These are phyloP conservation scores for Lagopus leucura DNA, from an alignment of 2,113 vertebrate genomes.

Conservation along the genomic window DNA sequence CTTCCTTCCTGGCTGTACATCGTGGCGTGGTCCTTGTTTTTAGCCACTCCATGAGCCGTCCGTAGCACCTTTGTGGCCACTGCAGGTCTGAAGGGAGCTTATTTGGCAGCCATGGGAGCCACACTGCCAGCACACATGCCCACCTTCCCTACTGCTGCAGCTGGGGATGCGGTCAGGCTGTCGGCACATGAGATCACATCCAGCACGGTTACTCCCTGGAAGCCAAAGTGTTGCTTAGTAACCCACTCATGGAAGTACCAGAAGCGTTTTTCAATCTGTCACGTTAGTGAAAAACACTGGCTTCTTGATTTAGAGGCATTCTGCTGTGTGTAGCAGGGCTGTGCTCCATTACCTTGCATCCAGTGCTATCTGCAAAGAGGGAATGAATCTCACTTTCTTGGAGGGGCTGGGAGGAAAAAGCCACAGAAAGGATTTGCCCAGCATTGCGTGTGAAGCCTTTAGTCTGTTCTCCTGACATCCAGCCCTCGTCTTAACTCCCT, in stretches of 20 bases:
- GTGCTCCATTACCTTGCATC: constrained; percentile 60
- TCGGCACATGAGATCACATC: constrained; percentile 41
- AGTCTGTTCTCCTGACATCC: constrained; percentile 31
- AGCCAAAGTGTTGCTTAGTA: constrained; percentile 74
- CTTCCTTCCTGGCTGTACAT: accelerated
- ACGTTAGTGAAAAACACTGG: constrained; percentile 42
- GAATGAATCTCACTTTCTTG: neutral
- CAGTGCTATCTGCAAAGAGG: neutral
- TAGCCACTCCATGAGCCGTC: accelerated
- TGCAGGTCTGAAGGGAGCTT: neutral
- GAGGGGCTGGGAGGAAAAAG: neutral
- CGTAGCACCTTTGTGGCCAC: neutral
- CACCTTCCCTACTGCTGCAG: constrained; percentile 31
- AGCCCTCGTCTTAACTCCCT: constrained; percentile 9
- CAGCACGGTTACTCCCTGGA: constrained; percentile 63
- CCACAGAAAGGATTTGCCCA: neutral
- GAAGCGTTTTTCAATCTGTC: constrained; percentile 73
- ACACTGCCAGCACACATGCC: neutral
- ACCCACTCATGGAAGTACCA: constrained; percentile 68
- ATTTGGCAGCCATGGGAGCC: neutral
- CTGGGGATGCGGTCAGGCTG: constrained; percentile 60
- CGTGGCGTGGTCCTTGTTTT: neutral
- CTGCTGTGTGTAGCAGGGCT: constrained; percentile 8
- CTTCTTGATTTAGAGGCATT: constrained; percentile 69
- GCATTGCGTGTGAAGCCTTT: neutral